These are phyloP conservation scores for Oreochromis aureus DNA, from an alignment of 2,113 vertebrate genomes.

Conservation along the genomic window DNA sequence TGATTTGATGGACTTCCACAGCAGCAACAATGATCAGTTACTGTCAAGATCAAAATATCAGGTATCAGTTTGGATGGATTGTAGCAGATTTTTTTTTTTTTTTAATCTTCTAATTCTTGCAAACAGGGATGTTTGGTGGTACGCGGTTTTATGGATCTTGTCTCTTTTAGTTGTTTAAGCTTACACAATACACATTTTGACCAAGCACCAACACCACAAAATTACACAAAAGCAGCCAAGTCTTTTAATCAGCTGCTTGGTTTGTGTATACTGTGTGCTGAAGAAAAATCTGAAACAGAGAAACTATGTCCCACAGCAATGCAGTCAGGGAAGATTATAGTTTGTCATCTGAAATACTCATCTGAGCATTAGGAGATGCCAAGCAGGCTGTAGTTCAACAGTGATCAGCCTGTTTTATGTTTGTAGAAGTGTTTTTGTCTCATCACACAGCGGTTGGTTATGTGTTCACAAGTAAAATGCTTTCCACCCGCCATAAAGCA, in stretches of 20 bases:
- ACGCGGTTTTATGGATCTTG: neutral
- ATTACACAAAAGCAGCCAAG: neutral
- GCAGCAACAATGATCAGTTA: constrained; percentile 19
- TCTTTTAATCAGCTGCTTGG: neutral
- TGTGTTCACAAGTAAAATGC: neutral
- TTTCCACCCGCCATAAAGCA: neutral
- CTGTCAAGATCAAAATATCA: constrained; percentile 32
- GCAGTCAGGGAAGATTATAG: neutral
- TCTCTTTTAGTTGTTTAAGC: neutral
- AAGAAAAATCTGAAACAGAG: neutral
- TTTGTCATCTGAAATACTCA: neutral
- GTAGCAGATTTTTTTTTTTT: neutral
- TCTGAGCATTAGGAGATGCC: neutral
- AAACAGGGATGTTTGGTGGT: neutral
- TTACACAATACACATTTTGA: neutral
- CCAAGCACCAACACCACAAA: neutral
- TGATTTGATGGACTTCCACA: neutral
- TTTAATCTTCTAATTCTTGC: neutral
- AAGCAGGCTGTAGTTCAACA: neutral
- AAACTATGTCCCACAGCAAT: neutral
- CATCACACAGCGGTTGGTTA: neutral
- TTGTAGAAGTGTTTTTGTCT: neutral
- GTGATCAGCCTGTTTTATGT: neutral
- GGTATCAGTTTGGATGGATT: neutral
- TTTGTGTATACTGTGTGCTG: neutral